A percentile compares a stretch with the other conserved stretches of the same genome.
Evolutionary conservation across 2,888 invertebrate species (phyloP).

Genomic region (Dione vanillae): DNA sequence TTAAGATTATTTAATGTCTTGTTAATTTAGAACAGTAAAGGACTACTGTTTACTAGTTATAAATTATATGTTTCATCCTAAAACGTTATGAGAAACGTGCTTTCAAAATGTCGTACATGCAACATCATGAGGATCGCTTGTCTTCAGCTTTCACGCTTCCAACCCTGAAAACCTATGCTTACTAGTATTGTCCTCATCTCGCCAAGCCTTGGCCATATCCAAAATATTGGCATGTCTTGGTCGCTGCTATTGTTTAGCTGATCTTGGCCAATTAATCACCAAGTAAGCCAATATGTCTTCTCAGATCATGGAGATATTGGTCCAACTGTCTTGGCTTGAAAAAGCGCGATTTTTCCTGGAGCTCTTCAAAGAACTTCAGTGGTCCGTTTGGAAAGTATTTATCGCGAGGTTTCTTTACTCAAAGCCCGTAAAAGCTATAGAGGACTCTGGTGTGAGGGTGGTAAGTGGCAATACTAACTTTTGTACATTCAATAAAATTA

Average conservation of each 20-base stretch:
- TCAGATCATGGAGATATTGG: slow-evolving; percentile 58
- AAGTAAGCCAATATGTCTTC: slow-evolving; percentile 47
- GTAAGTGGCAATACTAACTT: slow-evolving; percentile 40
- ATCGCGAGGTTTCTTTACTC: slow-evolving; percentile 53
- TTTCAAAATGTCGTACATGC: neutral
- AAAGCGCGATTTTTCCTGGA: slow-evolving; percentile 57
- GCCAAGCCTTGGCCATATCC: slow-evolving; percentile 20
- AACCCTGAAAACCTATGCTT: slow-evolving; percentile 26
- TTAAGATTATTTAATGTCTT: too few relatives aligned
- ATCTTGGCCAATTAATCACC: slow-evolving; percentile 10
- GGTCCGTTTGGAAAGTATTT: slow-evolving; percentile 55
- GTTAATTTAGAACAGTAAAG: neutral
- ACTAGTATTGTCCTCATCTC: slow-evolving; percentile 22
- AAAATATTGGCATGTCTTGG: neutral
- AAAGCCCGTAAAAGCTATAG: slow-evolving; percentile 41
- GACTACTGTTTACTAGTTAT: slow-evolving; percentile 4
- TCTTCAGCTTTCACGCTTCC: slow-evolving; percentile 51
- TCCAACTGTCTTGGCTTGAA: slow-evolving; percentile 56
- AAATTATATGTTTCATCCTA: slow-evolving; percentile 12
- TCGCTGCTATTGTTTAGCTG: neutral
- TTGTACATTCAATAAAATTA: neutral
- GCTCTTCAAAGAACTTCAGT: slow-evolving; percentile 58
- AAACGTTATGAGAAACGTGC: slow-evolving; percentile 7
- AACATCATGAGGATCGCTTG: slow-evolving; percentile 27
- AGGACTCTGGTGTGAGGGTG: slow-evolving; percentile 27